Percentiles rank a stretch among this genome's conserved stretches.
phyloP scores from a whole-genome alignment of 2,797 vertebrate genomes.

The Peromyscus melanophrys region DNA sequence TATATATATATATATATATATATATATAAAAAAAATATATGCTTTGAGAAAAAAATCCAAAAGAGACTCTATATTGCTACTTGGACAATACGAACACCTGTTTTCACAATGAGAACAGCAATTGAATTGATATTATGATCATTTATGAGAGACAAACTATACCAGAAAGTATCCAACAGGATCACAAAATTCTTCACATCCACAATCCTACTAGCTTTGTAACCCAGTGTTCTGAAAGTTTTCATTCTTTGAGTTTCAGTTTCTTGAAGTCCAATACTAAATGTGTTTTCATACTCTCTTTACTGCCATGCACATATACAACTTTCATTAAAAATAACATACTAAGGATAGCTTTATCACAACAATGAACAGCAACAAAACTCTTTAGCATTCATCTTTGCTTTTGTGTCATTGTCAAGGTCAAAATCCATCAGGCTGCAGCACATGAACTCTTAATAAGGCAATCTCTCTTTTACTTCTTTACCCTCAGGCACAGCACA shows the following conservation, averaged over 20 bases:
- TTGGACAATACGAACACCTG: neutral
- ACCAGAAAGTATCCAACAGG: neutral
- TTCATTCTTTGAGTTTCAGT: neutral
- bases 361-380: constrained; percentile 30
- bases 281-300: constrained; percentile 68
- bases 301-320: neutral
- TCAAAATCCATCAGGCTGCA: constrained; percentile 39
- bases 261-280: neutral
- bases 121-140: neutral
- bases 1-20: neutral
- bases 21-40: constrained; percentile 14
- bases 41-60: neutral
- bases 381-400: constrained; percentile 24
- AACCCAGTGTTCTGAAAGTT: neutral
- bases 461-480: constrained; percentile 45
- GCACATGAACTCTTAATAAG: constrained; percentile 51
- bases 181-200: neutral
- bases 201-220: neutral
- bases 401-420: constrained; percentile 71
- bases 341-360: constrained; percentile 25
- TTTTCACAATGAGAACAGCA: constrained; percentile 9
- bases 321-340: neutral
- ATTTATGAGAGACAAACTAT: neutral
- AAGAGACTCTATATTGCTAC: neutral
- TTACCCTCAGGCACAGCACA: constrained; percentile 32